These are phyloP conservation scores for Nycticebus coucang DNA, from an alignment of 2,113 vertebrate species.

Conservation along the genomic window DNA sequence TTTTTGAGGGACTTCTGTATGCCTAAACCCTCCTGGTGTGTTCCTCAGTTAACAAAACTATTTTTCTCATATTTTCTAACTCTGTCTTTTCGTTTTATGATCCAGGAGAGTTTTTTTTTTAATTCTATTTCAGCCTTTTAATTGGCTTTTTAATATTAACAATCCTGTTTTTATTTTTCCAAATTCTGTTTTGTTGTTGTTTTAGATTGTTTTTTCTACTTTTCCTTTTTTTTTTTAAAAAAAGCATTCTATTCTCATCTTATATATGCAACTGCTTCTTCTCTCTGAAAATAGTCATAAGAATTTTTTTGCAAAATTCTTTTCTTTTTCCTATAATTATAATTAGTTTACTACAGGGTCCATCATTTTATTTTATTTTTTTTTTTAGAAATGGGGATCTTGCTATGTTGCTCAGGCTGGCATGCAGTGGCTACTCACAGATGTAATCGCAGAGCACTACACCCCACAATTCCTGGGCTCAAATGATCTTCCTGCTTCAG, in stretches of 20 bases:
- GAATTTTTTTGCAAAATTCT: not conserved
- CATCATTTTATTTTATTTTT: not conserved
- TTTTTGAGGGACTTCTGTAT: not conserved
- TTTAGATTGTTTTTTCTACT: not conserved
- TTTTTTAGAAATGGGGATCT: not conserved
- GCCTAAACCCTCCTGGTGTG: not conserved
- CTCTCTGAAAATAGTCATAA: not conserved
- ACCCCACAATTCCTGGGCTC: not conserved
- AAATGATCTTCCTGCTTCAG: not conserved
- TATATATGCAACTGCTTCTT: not conserved
- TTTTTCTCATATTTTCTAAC: not conserved
- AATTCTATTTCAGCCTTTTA: not conserved
- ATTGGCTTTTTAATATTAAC: conserved; percentile 35
- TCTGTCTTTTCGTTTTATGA: conserved; percentile 19
- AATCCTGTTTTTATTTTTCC: not conserved
- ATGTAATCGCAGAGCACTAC: not conserved
- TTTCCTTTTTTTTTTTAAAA: not conserved
- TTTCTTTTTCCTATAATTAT: not conserved
- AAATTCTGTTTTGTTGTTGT: not conserved
- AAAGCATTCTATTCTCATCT: not conserved
- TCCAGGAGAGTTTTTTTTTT: not conserved
- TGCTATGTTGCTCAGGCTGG: not conserved
- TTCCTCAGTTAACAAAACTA: not conserved
- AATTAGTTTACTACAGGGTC: not conserved
- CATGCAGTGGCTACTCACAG: not conserved